Evolutionary conservation across 1,140 invertebrate species (phyloP).

Genomic region (Diabrotica undecimpunctata): DNA sequence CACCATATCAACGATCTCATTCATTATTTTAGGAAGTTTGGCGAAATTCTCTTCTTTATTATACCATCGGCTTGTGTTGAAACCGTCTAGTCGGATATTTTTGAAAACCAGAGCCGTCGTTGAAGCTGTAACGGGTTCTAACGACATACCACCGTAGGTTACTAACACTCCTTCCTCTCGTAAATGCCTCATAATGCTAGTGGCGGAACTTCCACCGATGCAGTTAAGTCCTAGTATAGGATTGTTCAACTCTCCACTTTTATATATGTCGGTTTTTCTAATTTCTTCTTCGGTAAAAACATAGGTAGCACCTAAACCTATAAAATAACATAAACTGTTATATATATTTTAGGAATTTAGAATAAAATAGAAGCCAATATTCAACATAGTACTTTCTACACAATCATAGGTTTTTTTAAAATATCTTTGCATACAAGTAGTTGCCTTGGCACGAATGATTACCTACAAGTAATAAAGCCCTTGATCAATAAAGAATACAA

Average conservation of each 20-base stretch:
- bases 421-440: not conserved
- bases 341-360: too few species aligned
- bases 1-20: conserved; percentile 69
- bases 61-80: conserved; percentile 73
- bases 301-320: conserved; percentile 74
- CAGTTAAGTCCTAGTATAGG: conserved; percentile 90
- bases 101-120: conserved; percentile 90
- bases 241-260: conserved; percentile 57
- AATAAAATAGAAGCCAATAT: too few species aligned
- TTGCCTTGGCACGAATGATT: too few species aligned
- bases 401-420: too few species aligned
- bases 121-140: conserved; percentile 79
- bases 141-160: conserved; percentile 96
- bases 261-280: conserved; percentile 67
- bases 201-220: conserved; percentile 85
- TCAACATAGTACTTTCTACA: too few species aligned
- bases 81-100: conserved; percentile 78
- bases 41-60: conserved; percentile 77
- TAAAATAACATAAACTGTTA: conserved; percentile 12
- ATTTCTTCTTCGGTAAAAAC: conserved; percentile 90
- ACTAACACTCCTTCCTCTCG: conserved; percentile 74
- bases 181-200: conserved; percentile 76
- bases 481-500: too few species aligned
- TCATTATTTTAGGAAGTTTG: conserved; percentile 70
- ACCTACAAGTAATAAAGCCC: too few species aligned